phyloP scores from a whole-genome alignment of 1,140 invertebrate species.

The Drosophila nasuta region DNA sequence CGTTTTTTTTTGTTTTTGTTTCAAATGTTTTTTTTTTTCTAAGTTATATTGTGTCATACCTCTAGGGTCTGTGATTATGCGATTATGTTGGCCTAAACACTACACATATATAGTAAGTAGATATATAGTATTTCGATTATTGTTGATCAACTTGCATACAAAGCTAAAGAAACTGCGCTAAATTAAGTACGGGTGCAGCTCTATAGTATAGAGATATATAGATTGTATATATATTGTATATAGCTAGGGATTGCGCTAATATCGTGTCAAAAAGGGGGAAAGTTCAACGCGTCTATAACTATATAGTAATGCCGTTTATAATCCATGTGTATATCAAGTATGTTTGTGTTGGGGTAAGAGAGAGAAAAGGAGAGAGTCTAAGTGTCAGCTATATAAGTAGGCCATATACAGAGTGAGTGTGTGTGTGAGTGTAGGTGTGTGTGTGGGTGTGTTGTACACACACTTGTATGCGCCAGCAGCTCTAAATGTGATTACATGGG shows the following conservation, averaged over 20 bases:
- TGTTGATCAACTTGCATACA: conserved; percentile 26
- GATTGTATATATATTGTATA: conserved; percentile 13
- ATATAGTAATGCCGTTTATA: conserved; percentile 11
- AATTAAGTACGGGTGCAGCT: conserved; percentile 22
- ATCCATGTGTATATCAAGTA: conserved; percentile 22
- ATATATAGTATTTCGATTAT: conserved; percentile 20
- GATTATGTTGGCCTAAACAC: conserved; percentile 40
- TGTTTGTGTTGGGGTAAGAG: background rate
- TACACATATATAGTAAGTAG: conserved; percentile 27
- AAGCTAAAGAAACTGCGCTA: conserved; percentile 30
- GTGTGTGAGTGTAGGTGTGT: conserved; percentile 18
- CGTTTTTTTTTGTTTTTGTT: background rate
- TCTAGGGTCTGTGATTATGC: conserved; percentile 42
- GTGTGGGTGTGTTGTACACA: conserved; percentile 16
- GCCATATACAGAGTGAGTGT: conserved; percentile 7
- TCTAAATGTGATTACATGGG: conserved; percentile 48
- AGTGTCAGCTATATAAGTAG: conserved; percentile 30
- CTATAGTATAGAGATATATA: conserved; percentile 20
- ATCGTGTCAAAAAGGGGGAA: conserved; percentile 8
- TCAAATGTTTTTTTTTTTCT: conserved; percentile 9
- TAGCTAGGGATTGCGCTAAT: conserved; percentile 28
- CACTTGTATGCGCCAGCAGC: conserved; percentile 30
- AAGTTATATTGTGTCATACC: conserved; percentile 44
- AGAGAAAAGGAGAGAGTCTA: conserved; percentile 4
- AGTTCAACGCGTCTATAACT: conserved; percentile 31